These are phyloP conservation scores for Athalia rosae DNA, from an alignment of 2,888 invertebrate genomes.

Conservation along the genomic window DNA sequence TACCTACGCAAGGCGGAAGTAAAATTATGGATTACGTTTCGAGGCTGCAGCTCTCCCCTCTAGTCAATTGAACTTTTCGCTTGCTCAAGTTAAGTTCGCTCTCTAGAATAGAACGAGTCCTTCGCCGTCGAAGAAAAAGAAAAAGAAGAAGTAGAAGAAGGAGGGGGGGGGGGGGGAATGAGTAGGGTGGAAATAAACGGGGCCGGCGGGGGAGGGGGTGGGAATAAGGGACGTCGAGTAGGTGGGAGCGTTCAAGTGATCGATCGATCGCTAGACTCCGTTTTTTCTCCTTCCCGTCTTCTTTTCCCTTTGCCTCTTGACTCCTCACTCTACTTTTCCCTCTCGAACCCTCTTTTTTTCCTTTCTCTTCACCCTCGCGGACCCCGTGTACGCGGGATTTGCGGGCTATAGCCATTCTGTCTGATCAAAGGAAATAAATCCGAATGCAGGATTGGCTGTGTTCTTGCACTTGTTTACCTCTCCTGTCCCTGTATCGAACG, in stretches of 20 bases:
- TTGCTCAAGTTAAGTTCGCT: slow-evolving; percentile 31
- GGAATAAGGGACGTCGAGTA: not conserved
- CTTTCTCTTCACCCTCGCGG: not conserved
- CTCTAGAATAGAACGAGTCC: slow-evolving; percentile 33
- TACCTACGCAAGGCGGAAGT: not conserved
- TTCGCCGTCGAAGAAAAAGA: slow-evolving; percentile 5
- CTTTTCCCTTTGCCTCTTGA: not conserved
- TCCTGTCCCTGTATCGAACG: no score
- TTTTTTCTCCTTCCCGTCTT: not conserved
- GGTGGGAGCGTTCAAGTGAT: slow-evolving; percentile 7
- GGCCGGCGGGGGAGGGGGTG: not conserved
- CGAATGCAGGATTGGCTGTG: not conserved
- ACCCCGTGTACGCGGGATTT: not conserved
- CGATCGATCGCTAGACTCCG: slow-evolving; percentile 32
- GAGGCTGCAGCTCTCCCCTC: slow-evolving; percentile 14
- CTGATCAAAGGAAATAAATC: not conserved
- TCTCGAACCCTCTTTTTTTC: not conserved
- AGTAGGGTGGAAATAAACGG: no score
- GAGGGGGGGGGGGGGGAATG: not conserved
- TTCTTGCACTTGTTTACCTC: no score
- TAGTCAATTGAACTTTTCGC: slow-evolving; percentile 40
- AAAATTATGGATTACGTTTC: slow-evolving; percentile 41
- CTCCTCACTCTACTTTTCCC: not conserved
- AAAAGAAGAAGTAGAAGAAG: not conserved
- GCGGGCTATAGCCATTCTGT: not conserved